Base-by-base conservation (phyloP, 2,888 invertebrate genomes). In the Trissonchulus latispiculum region DNA sequence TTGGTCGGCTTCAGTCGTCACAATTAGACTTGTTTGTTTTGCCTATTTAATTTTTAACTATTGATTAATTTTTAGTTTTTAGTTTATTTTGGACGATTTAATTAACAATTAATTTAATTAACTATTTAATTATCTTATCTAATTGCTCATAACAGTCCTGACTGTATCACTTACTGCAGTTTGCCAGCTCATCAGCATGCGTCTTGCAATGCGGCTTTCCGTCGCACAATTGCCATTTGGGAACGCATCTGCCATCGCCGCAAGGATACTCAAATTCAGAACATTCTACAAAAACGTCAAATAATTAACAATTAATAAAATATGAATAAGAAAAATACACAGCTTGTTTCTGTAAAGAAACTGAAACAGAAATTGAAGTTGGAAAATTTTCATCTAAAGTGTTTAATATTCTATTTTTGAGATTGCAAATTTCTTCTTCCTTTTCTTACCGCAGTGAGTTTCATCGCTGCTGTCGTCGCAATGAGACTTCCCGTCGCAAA, bases 391-490 rank as follows among this genome's bases (percentile, higher is more conserved):
- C n/a, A n/a, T n/a, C n/a, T n/a, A n/a, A n/a, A n/a, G n/a, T n/a
- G n/a, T n/a, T n/a, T n/a, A n/a, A n/a, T n/a, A n/a, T n/a, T n/a
- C n/a, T n/a, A n/a, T n/a, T n/a, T n/a, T n/a, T n/a, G n/a, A n/a
- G n/a, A n/a, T n/a, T n/a, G n/a, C n/a, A n/a, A n/a, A n/a, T n/a
- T n/a, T n/a, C n/a, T n/a, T n/a, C n/a, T n/a, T n/a, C n/a, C n/a
- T n/a, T n/a, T n/a, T n/a, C 71, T 70, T 36, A 70, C 71, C 28
- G 35, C 71, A 70, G n/a, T 70, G 37, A 2, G 18, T 37, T 70
- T 70, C 71, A 28, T 70, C 71, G 59, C 71, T 70, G 35, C 31
- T n/a, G 31, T 70, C 71, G n/a, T 62, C 59, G 37, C 71, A 70
- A 23, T 70, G 31, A 3, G 71, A 59, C 31, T 59, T 70, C n/a